Percentiles rank a stretch among this genome's conserved stretches.
phyloP scores from a whole-genome alignment of 2,888 invertebrate species.

The Neoascia interrupta region DNA sequence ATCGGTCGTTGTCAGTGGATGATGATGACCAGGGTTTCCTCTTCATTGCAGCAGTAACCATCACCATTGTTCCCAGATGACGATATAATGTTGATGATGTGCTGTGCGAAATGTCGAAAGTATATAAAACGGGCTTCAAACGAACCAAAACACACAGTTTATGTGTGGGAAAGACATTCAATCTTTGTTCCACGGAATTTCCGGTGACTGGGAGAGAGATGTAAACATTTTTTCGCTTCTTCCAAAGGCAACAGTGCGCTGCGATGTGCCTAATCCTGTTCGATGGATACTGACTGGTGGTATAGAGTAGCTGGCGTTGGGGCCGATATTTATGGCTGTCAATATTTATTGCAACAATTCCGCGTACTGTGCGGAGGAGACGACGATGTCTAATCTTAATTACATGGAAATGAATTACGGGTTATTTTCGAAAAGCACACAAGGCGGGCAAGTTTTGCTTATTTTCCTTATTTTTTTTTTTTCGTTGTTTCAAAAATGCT shows the following conservation, averaged over 20 bases:
- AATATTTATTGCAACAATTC: slow-evolving; percentile 67
- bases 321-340: slow-evolving; percentile 57
- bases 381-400: slow-evolving; percentile 66
- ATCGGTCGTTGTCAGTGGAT: no score
- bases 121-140: slow-evolving; percentile 43
- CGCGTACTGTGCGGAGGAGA: slow-evolving; percentile 58
- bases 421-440: no score
- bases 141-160: slow-evolving; percentile 52
- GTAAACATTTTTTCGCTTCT: slow-evolving; percentile 66
- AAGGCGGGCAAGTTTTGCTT: no score
- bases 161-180: slow-evolving; percentile 68
- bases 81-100: slow-evolving; percentile 28
- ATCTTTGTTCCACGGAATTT: slow-evolving; percentile 65
- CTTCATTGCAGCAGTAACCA: not conserved
- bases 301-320: no score
- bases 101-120: slow-evolving; percentile 59
- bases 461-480: not conserved
- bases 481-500: not conserved
- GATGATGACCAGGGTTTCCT: slow-evolving; percentile 39
- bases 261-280: slow-evolving; percentile 50
- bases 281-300: slow-evolving; percentile 1
- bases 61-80: not conserved
- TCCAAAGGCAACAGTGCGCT: slow-evolving; percentile 1
- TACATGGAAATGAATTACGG: slow-evolving; percentile 64
- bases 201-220: slow-evolving; percentile 58